phyloP scores from a whole-genome alignment of 2,113 vertebrate species.

The Pyxicephalus adspersus region DNA sequence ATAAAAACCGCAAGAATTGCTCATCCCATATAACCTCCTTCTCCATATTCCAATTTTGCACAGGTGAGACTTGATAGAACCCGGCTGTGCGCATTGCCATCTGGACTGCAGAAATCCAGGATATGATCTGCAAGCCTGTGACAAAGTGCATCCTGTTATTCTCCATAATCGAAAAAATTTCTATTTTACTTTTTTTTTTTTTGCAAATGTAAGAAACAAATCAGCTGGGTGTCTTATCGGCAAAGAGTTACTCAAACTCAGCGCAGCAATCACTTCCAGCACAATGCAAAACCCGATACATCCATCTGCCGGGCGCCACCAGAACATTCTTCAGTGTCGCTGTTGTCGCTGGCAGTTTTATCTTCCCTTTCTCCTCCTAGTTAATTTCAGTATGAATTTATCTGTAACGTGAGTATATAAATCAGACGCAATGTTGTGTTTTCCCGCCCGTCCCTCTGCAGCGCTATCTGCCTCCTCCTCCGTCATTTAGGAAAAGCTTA shows the following conservation, averaged over 20 bases:
- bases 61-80: no score
- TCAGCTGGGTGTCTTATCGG: no score
- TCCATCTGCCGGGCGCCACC: constrained; percentile 25
- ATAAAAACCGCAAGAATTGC: no score
- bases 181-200: background rate
- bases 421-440: constrained; percentile 16
- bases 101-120: no score
- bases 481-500: constrained; percentile 1
- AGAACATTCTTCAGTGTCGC: constrained; percentile 17
- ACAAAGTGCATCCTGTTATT: no score
- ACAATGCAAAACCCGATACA: background rate
- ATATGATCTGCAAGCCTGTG: no score
- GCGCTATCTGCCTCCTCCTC: background rate
- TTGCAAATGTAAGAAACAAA: background rate
- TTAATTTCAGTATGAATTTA: constrained; percentile 54
- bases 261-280: background rate
- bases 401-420: constrained; percentile 38
- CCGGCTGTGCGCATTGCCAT: no score
- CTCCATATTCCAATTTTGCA: no score
- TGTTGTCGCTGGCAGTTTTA: constrained; percentile 20
- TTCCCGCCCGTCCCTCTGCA: background rate
- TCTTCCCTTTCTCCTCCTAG: constrained; percentile 40
- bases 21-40: no score
- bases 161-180: background rate
- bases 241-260: background rate